A percentile compares a stretch with the other conserved stretches of the same genome.
Conservation (phyloP, 2,888 invertebrate genomes). For the Tetragnatha montana region DNA sequence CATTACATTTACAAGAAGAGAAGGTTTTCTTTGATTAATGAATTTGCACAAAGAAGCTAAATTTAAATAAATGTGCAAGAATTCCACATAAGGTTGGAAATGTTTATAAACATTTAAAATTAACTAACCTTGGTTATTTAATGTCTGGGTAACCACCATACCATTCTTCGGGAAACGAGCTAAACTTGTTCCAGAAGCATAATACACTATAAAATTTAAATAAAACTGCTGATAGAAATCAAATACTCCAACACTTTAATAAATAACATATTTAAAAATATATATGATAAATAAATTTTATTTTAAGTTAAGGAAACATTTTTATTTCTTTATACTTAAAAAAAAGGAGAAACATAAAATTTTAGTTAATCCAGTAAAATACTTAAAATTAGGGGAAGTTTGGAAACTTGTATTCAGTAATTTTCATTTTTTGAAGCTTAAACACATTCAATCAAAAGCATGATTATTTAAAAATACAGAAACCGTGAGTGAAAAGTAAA, state of each 20-base stretch:
- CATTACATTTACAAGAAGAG: too few species aligned
- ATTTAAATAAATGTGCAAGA: background rate
- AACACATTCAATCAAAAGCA: background rate
- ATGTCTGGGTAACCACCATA: slow-evolving; percentile 83
- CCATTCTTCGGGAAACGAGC: slow-evolving; percentile 87
- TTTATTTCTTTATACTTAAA: background rate
- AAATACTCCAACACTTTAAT: background rate
- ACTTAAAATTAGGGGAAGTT: background rate
- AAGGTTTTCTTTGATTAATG: too few species aligned
- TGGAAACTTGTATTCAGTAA: background rate
- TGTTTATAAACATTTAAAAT: too few species aligned
- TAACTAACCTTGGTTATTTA: slow-evolving; percentile 87
- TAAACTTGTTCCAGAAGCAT: slow-evolving; percentile 93
- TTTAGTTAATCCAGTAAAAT: background rate
- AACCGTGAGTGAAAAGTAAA: too few species aligned
- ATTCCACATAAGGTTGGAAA: too few species aligned
- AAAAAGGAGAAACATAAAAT: background rate
- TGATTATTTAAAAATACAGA: background rate
- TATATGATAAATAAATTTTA: background rate
- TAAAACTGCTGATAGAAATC: background rate
- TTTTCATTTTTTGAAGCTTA: background rate
- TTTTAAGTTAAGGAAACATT: background rate
- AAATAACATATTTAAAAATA: background rate
- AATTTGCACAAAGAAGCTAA: too few species aligned
- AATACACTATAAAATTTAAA: slow-evolving; percentile 80